A percentile compares a stretch with the other conserved stretches of the same genome.
Conservation (phyloP, 2,113 vertebrate genomes). For the rabbit (Oryctolagus cuniculus) region DNA sequence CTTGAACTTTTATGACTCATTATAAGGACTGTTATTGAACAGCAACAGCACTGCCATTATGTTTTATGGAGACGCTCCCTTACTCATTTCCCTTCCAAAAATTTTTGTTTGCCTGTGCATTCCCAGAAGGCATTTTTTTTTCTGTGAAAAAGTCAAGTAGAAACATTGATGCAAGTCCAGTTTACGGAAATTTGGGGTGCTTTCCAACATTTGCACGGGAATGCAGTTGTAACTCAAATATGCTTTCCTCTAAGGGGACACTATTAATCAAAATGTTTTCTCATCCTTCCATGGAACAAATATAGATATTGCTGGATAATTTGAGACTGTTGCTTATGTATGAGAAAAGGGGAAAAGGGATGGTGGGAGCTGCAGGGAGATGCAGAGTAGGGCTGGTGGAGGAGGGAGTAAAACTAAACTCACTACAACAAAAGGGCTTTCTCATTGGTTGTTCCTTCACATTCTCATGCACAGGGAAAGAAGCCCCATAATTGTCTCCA, state of each 20-base stretch:
- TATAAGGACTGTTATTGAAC: conserved; percentile 77
- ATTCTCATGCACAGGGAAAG: background rate
- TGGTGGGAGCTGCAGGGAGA: background rate
- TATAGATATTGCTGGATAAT: conserved; percentile 82
- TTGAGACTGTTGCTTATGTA: conserved; percentile 78
- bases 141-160: conserved; percentile 84
- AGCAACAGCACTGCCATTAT: conserved; percentile 70
- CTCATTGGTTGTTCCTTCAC: background rate
- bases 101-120: conserved; percentile 79
- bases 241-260: conserved; percentile 84
- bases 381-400: background rate
- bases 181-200: conserved; percentile 82
- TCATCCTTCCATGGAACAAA: conserved; percentile 86
- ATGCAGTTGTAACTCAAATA: conserved; percentile 86
- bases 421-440: background rate
- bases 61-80: conserved; percentile 80
- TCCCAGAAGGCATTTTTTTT: conserved; percentile 86
- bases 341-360: conserved; percentile 41
- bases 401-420: background rate
- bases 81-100: conserved; percentile 84
- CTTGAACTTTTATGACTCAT: conserved; percentile 79
- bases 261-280: conserved; percentile 87
- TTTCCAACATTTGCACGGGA: conserved; percentile 86
- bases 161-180: conserved; percentile 87
- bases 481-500: background rate